Evolutionary conservation across 2,113 vertebrate genomes (phyloP), one percentile per base, ranked within the genome.

Genomic region (Nothoprocta pentlandii): DNA sequence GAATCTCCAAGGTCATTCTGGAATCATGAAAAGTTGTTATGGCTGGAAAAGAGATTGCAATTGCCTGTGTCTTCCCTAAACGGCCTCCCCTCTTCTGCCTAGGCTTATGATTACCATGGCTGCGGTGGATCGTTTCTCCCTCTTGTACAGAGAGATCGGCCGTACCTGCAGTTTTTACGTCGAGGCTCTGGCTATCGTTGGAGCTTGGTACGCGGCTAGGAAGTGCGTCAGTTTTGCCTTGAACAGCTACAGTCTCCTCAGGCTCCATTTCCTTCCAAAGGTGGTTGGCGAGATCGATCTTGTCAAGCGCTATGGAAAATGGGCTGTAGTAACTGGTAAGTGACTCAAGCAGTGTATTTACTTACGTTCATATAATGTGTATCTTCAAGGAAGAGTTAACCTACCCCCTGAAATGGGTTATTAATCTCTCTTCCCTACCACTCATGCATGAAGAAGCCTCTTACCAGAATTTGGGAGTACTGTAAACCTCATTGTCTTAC

Each of bases 291-390:
- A 93, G 32, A 83, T 87, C 20, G 98, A 98, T 93, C 98, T 99
- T 13, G 94, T 96, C 70, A 98, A 97, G 61, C 98, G 84, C 42
- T 99, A 98, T 9, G 99, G 99, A 70, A 97, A 97, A 64, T 99
- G 99, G 99, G 99, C 99, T 0, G 97, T 99, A 7, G 96, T 99
- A 92, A 98, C 97, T 34, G 99, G 99, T 99, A 97, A 98, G 98
- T 64, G 68, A 44, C 6, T 59, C 47, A 30, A 79, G 42, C 25
- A 34, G 20, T 28, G 3, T 23, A 11, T 76, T 41, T 90, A 14
- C 10, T 10, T 59, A 5, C 14, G 7, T 73, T 70, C 62, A 3
- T 51, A 5, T n/a, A 41, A 23, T 4, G 2, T 19, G 16, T 23
- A 26, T 63, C 34, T 16, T 47, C 53, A 41, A 19, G 34, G 70